Conservation (phyloP, 2,113 vertebrate genomes). For the Suncus etruscus region DNA sequence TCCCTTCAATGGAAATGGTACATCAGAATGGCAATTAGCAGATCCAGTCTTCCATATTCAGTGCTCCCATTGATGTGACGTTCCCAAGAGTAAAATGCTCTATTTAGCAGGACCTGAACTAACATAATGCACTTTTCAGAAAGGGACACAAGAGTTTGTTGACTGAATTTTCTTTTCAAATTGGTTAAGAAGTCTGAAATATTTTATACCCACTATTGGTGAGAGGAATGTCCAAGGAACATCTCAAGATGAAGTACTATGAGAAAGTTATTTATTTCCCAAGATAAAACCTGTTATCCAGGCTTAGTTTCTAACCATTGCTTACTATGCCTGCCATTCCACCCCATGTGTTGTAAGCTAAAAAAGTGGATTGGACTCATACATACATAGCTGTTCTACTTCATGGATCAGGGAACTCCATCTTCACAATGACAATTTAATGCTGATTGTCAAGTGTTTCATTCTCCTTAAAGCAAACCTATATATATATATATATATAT, state of each 20-base stretch:
- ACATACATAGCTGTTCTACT: background rate
- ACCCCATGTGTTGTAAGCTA: background rate
- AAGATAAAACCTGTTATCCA: background rate
- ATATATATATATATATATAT: too few relatives aligned
- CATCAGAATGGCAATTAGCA: background rate
- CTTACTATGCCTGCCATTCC: background rate
- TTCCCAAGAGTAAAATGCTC: background rate
- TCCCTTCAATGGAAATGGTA: background rate
- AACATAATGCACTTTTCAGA: background rate
- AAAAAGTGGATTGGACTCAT: background rate
- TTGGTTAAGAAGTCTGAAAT: background rate
- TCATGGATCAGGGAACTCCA: background rate
- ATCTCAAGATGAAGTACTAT: background rate
- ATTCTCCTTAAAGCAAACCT: background rate
- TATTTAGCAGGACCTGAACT: background rate
- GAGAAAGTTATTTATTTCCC: background rate
- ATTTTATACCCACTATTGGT: background rate
- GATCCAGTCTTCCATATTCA: background rate
- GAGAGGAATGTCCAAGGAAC: background rate
- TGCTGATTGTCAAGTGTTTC: background rate
- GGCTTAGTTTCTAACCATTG: background rate
- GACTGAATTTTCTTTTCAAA: background rate
- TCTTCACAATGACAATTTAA: background rate
- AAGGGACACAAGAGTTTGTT: background rate
- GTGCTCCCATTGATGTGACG: background rate